Evolutionary conservation across 1,140 invertebrate genomes (phyloP).

Genomic region (Nasonia vitripennis): DNA sequence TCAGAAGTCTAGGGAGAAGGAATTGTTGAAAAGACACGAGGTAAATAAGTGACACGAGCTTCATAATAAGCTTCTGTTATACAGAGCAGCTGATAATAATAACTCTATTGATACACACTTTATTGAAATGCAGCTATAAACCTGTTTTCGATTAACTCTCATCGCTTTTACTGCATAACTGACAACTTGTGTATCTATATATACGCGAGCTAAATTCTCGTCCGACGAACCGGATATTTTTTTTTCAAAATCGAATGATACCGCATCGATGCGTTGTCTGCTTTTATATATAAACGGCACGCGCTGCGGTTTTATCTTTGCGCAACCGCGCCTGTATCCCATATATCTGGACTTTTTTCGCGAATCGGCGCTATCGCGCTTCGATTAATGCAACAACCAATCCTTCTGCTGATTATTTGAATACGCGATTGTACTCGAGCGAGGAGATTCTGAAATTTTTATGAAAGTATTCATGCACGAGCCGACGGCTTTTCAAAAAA

Average conservation of each 20-base stretch:
- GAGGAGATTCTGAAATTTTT: too few relatives aligned
- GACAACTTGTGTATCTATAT: neutral
- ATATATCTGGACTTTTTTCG: too few relatives aligned
- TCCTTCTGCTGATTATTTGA: neutral
- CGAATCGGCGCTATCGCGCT: neutral
- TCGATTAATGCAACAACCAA: neutral
- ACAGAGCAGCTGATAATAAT: neutral
- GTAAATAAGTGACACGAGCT: slow-evolving; percentile 6
- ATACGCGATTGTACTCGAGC: neutral
- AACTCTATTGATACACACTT: neutral
- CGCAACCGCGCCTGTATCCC: neutral
- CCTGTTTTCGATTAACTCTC: neutral
- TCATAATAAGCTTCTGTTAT: neutral
- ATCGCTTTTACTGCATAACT: neutral
- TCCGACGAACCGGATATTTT: too few relatives aligned
- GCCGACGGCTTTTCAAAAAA: too few relatives aligned
- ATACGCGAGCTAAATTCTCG: neutral
- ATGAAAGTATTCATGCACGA: too few relatives aligned
- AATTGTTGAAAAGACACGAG: slow-evolving; percentile 45
- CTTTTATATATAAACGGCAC: neutral
- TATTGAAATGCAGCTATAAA: too few relatives aligned
- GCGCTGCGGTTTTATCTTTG: neutral
- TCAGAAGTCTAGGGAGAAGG: slow-evolving; percentile 45
- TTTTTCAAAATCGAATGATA: neutral
- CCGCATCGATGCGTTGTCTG: too few relatives aligned